Base-by-base conservation (phyloP, 92 coral and sea anemone genomes). In the Parazoanthus darwini region DNA sequence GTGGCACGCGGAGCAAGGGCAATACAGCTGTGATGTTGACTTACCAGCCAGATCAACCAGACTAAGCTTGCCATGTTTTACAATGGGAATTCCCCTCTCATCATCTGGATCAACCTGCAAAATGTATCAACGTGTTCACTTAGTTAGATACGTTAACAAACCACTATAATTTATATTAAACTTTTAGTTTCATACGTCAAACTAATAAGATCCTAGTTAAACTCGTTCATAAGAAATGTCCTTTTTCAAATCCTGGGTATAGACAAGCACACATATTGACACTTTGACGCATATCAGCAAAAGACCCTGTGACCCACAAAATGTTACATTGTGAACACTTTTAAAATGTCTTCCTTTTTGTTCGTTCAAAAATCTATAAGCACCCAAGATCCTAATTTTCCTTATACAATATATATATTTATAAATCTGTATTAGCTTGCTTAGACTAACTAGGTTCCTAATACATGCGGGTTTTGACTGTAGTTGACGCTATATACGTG, bases 1-100 rank as follows among this genome's bases (percentile, higher is more conserved):
- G 33, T 29, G 33, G 25, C 25, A 63, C 5, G 70, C n/a, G 22
- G 70, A 63, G 70, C 6, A 6, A 22, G 25, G 70, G 26, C 26
- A 20, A 20, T 6, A 63, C 70, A 20, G 26, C 26, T 63, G 70
- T 5, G 15, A 6, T 22, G 70, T 63, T 26, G 7, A 67, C 86
- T 86, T 91, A 97, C 99, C 99, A 46, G 99, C 99, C 18, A 97
- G 91, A 88, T 97, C 99, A 51, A 97, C 99, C n/a, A 97, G 93
- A 66, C 98, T 92, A 35, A 97, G 91, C 70, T 93, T 97, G 78
- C 99, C 99, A 80, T 97, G 98, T 50, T 93, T 90, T 23, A 94
- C 89, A 43, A 94, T 87, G 9, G 95, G 96, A 88, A 95, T 94
- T 37, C 94, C 99, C 29, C 94, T 86, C 13, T 90, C 98, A 48